These are phyloP conservation scores for Metopolophium dirhodum DNA, from an alignment of 1,140 invertebrate genomes.

Conservation along the genomic window DNA sequence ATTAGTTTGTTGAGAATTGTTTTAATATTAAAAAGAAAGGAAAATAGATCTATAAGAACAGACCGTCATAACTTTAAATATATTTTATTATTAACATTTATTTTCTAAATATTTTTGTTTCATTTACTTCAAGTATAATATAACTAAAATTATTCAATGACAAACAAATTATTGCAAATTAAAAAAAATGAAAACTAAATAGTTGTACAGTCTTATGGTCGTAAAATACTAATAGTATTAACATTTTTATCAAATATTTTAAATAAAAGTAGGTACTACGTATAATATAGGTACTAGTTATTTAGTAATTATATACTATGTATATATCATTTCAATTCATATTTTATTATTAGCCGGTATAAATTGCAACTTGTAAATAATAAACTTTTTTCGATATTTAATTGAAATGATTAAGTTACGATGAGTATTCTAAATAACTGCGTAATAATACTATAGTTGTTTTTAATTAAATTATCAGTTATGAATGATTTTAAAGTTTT, in stretches of 20 bases:
- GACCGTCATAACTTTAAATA: too few species aligned
- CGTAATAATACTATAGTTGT: background rate
- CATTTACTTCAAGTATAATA: background rate
- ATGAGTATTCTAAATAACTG: slow-evolving; percentile 6
- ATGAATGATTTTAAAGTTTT: slow-evolving; percentile 13
- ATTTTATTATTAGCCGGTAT: background rate
- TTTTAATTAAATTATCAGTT: background rate
- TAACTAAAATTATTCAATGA: background rate
- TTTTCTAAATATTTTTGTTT: background rate
- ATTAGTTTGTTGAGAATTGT: background rate
- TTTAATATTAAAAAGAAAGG: background rate
- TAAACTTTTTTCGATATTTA: background rate
- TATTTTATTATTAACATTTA: background rate
- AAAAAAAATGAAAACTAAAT: background rate
- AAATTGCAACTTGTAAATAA: background rate
- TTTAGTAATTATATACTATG: background rate
- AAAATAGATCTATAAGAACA: background rate
- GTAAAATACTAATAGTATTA: background rate
- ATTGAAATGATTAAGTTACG: background rate
- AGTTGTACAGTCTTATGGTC: background rate
- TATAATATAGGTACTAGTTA: background rate
- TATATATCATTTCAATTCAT: background rate
- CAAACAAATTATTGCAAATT: background rate
- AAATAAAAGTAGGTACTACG: background rate
- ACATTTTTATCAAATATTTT: background rate